Percentiles rank a stretch among this genome's conserved stretches.
Evolutionary conservation across 1,140 invertebrate genomes (phyloP).

Genomic region (Stenopsyche tienmushanensis): DNA sequence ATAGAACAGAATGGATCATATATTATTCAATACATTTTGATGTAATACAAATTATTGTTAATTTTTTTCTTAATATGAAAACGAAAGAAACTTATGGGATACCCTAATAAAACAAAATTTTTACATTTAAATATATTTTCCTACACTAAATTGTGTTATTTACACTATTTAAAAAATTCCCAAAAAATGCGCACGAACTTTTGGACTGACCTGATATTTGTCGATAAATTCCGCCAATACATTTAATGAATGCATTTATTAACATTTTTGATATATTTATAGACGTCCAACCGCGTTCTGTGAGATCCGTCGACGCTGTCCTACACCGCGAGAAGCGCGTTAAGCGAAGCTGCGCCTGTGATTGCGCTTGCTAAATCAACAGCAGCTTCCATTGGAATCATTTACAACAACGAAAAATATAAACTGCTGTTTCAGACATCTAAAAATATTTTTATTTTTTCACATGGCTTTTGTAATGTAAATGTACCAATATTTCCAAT

Average conservation of each 20-base stretch:
- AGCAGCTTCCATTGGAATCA: not conserved
- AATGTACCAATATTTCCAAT: not conserved
- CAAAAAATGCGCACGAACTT: too few species aligned
- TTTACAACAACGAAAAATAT: not conserved
- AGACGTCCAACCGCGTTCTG: slow-evolving; percentile 66
- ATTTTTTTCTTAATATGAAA: too few species aligned
- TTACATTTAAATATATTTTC: not conserved
- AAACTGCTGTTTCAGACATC: not conserved
- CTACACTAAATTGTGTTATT: not conserved
- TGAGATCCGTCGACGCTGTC: slow-evolving; percentile 48
- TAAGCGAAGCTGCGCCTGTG: slow-evolving; percentile 60
- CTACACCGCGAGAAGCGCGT: slow-evolving; percentile 57
- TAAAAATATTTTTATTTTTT: not conserved
- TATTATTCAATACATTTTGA: too few species aligned
- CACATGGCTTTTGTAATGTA: not conserved
- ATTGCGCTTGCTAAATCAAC: slow-evolving; percentile 58
- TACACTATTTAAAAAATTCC: too few species aligned
- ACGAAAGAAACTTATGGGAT: too few species aligned
- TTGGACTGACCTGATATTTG: too few species aligned
- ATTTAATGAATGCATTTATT: not conserved
- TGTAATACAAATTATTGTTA: too few species aligned
- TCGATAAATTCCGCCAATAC: too few species aligned
- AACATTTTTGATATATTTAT: slow-evolving; percentile 40
- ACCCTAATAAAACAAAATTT: slow-evolving; percentile 12
- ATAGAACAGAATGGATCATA: too few species aligned